Evolutionary conservation across 2,797 vertebrate genomes (phyloP).

Genomic region (Lutjanus campechanus): DNA sequence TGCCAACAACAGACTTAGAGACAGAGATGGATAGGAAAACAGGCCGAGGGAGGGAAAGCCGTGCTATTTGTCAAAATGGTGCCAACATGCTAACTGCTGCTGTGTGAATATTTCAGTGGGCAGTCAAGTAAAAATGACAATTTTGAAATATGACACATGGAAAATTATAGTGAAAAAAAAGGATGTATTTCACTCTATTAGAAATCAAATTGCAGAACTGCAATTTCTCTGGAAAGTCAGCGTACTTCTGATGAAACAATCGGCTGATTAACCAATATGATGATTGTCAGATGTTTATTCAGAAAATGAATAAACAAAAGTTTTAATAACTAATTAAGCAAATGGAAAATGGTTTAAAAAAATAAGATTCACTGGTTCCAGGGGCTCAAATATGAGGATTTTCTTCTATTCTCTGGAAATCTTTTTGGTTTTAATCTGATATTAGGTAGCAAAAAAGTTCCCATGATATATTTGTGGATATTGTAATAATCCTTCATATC

Average conservation of each 20-base stretch:
- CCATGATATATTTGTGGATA: too few species aligned
- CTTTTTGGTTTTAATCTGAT: neutral
- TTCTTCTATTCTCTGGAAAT: neutral
- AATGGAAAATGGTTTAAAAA: neutral
- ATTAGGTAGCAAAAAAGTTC: too few species aligned
- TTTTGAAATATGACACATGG: conserved; percentile 32
- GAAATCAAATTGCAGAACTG: conserved; percentile 36
- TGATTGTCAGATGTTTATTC: too few species aligned
- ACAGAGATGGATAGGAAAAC: conserved; percentile 63
- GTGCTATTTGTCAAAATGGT: conserved; percentile 61
- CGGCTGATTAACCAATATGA: neutral
- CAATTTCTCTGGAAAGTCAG: conserved; percentile 3
- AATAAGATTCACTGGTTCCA: neutral
- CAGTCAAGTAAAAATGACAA: conserved; percentile 43
- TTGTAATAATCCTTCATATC: too few species aligned
- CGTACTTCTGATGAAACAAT: neutral
- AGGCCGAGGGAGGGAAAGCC: conserved; percentile 21
- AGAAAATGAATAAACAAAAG: conserved; percentile 3
- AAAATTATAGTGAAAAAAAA: conserved; percentile 13
- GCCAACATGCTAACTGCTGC: conserved; percentile 43
- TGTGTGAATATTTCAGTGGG: conserved; percentile 47
- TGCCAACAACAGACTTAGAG: conserved; percentile 51
- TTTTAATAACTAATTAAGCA: neutral
- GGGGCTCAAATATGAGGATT: neutral
- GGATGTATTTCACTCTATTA: conserved; percentile 21